Evolutionary conservation across 2,113 vertebrate genomes (phyloP).

Genomic region (Aepyceros melampus): DNA sequence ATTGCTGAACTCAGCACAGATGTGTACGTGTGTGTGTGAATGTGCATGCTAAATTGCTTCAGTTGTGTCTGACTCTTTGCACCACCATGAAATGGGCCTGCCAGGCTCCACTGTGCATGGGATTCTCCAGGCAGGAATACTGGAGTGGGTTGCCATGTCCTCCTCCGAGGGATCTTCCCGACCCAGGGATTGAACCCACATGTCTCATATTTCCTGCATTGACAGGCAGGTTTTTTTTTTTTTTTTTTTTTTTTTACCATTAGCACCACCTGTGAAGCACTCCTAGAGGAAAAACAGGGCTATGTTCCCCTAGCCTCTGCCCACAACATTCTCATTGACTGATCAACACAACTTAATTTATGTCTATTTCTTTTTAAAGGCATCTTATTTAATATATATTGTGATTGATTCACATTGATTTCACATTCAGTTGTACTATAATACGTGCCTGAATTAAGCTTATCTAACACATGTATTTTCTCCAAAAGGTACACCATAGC

Average conservation of each 20-base stretch:
- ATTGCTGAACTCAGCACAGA: neutral
- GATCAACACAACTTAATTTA: neutral
- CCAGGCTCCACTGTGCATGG: neutral
- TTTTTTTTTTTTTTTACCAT: too few species aligned
- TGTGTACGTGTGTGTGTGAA: neutral
- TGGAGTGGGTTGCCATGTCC: neutral
- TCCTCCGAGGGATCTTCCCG: neutral
- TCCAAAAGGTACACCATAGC: neutral
- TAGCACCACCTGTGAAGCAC: neutral
- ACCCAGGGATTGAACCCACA: neutral
- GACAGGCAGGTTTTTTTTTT: neutral
- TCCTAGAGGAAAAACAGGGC: neutral
- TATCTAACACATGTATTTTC: neutral
- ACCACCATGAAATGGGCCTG: neutral
- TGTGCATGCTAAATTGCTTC: neutral
- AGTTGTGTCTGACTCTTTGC: neutral
- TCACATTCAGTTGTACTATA: neutral
- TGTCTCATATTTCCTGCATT: neutral
- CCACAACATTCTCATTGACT: neutral
- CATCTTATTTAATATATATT: neutral
- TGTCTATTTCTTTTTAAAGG: neutral
- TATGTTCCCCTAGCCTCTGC: neutral
- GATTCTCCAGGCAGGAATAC: neutral
- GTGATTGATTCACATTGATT: neutral
- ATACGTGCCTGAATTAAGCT: neutral